Evolutionary conservation across 2,888 invertebrate genomes (phyloP), one percentile per base, ranked within the genome.

Genomic region (Machimus atricapillus): DNA sequence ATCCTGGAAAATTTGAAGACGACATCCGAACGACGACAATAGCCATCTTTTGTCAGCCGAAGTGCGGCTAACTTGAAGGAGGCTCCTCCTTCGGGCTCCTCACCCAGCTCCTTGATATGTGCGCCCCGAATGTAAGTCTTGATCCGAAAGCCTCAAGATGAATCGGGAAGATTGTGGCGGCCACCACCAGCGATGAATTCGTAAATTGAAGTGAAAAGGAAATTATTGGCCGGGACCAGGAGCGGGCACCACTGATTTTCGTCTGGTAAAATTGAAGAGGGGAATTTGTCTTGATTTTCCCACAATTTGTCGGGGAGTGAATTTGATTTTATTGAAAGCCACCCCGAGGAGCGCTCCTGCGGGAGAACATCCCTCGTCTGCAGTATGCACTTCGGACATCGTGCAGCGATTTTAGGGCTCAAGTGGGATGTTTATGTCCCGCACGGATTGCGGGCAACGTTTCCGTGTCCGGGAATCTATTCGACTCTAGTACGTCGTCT

Each of bases 281-380:
- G 16, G 85, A 46, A 85, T 85, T 85, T 85, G 85, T 74, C 74
- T 74, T 85, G 85, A 85, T 85, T 85, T 66, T 85, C 74, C 74
- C 74, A 37, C 85, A 85, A 85, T 85, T 85, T 85, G 85, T 85
- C 74, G 85, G 40, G 74, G 43, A 74, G 74, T 85, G 85, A 85
- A 85, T 85, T 85, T 85, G 85, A 85, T 85, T 85, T 85, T 85
- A 85, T 85, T 85, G 85, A 85, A 85, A 85, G 46, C 43, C 43
- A 46, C 52, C n/a, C 46, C 31, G 43, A 23, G n/a, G 31, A 14
- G n/a, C n/a, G 40, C 7, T 58, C 37, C 34, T 56, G 82, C 7
- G 37, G 82, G 19, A 12, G 8, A 76, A 76, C 34, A 76, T 34
- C 40, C 34, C 7, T 40, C n/a, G 27, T 76, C 16, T n/a, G 31